phyloP scores from a whole-genome alignment of 2,888 invertebrate genomes.

The Campaea margaritaria region DNA sequence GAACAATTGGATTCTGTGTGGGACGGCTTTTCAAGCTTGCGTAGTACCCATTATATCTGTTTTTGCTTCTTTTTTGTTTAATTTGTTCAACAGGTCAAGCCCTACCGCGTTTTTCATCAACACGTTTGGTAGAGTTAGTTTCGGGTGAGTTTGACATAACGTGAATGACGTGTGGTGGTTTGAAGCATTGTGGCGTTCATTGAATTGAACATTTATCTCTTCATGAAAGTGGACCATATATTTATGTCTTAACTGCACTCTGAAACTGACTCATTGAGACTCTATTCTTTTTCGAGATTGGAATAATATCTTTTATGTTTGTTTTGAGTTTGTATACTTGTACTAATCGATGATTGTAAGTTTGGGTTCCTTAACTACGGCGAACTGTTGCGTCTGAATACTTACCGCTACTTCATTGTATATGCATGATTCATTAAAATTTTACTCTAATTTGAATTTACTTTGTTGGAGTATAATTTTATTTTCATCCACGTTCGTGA shows the following conservation, averaged over 20 bases:
- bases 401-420: constrained; percentile 43
- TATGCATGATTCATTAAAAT: constrained; percentile 44
- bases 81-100: constrained; percentile 90
- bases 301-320: constrained; percentile 29
- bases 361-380: constrained; percentile 33
- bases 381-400: constrained; percentile 38
- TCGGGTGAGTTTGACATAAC: constrained; percentile 89
- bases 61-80: constrained; percentile 81
- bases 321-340: constrained; percentile 38
- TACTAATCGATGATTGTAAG: constrained; percentile 40
- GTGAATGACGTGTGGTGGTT: constrained; percentile 81
- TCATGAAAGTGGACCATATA: constrained; percentile 71
- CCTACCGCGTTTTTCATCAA: constrained; percentile 89
- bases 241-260: constrained; percentile 81
- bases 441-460: constrained; percentile 18
- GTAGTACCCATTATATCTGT: constrained; percentile 68
- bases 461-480: constrained; percentile 17
- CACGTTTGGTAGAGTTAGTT: constrained; percentile 88
- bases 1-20: constrained; percentile 69
- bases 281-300: constrained; percentile 46
- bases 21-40: constrained; percentile 72
- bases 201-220: constrained; percentile 65
- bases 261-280: constrained; percentile 76
- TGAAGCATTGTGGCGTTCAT: constrained; percentile 83
- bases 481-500: constrained; percentile 26